Base-by-base conservation (phyloP, 2,888 invertebrate genomes). In the Tholera decimalis region DNA sequence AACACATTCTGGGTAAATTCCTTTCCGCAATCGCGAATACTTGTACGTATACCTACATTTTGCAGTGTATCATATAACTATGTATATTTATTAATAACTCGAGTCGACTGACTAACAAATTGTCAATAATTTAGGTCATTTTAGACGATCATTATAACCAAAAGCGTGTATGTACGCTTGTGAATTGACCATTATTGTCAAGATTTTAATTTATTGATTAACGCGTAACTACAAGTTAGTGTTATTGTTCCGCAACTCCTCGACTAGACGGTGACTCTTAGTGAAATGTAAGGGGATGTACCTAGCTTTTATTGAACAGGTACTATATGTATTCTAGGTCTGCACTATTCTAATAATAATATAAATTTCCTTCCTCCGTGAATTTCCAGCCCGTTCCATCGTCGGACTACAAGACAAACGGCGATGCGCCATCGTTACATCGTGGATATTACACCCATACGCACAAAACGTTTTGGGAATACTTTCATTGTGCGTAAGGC, bases 151-250 rank as follows among this genome's bases (percentile, higher is more conserved):
- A 9, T 9, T 30, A 33, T 67, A 66, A 26, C 13, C 18, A 18
- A 35, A 28, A 62, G 62, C 26, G 15, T 28, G n/a, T 41, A 24
- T 11, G 41, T 54, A 30, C 49, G 24, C 24, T 49, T 11, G 47
- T 37, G 54, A 53, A 49, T n/a, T 54, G 37, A 18, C 26, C 20
- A 37, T 64, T 73, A 53, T 30, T 64, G 68, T 69, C 68, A 65
- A 22, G 41, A 43, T 64, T 65, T 73, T 62, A 73, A 73, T 69
- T 69, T 43, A 47, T 65, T 64, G 26, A 69, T 69, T 54, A 73
- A 18, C 44, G n/a, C n/a, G 26, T 74, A 66, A 56, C 73, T 61
- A 58, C 50, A 61, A 76, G 64, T 73, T 68, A 76, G 24, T 68
- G 57, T 57, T 44, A 60, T 73, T 73, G 54, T 43, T 41, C 4